A percentile compares a stretch with the other conserved stretches of the same genome.
Evolutionary conservation across 1,140 invertebrate genomes (phyloP).

Genomic region (Condylostylus longicornis): DNA sequence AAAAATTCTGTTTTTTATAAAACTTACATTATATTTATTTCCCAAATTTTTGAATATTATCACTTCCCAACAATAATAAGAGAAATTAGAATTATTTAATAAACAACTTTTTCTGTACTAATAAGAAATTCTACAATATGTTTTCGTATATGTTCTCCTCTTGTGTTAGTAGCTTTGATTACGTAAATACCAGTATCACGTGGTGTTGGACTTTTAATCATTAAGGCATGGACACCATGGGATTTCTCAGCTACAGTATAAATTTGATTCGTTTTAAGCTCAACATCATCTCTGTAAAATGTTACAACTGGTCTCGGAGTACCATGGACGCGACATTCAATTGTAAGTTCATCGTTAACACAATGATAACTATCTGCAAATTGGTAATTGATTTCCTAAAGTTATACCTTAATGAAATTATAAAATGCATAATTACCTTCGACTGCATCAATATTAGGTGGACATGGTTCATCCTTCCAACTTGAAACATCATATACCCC

Average conservation of each 20-base stretch:
- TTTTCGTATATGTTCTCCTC: no score
- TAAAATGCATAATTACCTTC: background rate
- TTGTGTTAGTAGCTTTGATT: slow-evolving; percentile 42
- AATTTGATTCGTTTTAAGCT: background rate
- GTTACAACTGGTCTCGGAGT: slow-evolving; percentile 3
- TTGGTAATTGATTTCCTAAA: background rate
- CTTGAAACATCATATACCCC: slow-evolving; percentile 2
- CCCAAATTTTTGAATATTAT: no score
- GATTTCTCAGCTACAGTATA: slow-evolving; percentile 1
- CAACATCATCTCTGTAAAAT: slow-evolving; percentile 2
- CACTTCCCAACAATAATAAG: no score
- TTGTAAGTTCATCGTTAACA: slow-evolving; percentile 1
- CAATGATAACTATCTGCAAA: slow-evolving; percentile 4
- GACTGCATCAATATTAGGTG: slow-evolving; percentile 3
- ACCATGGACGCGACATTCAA: slow-evolving; percentile 3
- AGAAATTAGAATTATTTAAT: no score
- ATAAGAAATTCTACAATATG: no score
- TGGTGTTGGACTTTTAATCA: slow-evolving; percentile 36
- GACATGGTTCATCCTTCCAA: slow-evolving; percentile 3
- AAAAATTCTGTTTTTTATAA: no score
- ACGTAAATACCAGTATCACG: slow-evolving; percentile 40
- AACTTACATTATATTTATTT: no score
- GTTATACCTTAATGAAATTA: background rate
- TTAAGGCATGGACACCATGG: slow-evolving; percentile 25
- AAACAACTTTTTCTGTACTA: no score